These are phyloP conservation scores for Globodera ellingtonae DNA, from an alignment of 1,140 invertebrate species.

Conservation along the genomic window DNA sequence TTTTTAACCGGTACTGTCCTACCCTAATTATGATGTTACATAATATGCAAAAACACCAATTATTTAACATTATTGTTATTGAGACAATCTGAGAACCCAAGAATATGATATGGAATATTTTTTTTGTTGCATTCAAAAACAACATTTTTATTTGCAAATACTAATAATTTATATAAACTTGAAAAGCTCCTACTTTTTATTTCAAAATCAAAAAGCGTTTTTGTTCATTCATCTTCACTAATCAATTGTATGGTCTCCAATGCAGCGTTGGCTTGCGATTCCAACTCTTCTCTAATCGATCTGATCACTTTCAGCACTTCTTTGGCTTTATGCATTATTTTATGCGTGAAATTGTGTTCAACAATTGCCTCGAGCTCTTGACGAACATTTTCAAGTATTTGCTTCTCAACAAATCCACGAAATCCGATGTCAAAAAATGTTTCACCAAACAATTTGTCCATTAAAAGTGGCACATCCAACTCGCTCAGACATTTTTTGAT, in stretches of 20 bases:
- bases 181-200: too few relatives aligned
- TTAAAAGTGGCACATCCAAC: background rate
- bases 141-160: too few relatives aligned
- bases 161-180: too few relatives aligned
- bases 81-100: too few relatives aligned
- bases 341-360: background rate
- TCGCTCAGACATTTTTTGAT: background rate
- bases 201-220: too few relatives aligned
- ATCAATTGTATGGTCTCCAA: background rate
- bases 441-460: constrained; percentile 1
- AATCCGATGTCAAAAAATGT: background rate
- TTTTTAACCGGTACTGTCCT: too few relatives aligned
- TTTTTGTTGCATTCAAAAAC: too few relatives aligned
- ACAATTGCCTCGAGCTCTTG: background rate
- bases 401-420: background rate
- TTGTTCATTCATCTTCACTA: background rate
- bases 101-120: too few relatives aligned
- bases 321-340: background rate
- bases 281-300: background rate
- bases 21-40: too few relatives aligned
- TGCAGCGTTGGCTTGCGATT: background rate
- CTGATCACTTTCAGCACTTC: background rate
- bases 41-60: too few relatives aligned
- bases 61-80: too few relatives aligned
- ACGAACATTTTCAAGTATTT: background rate